Percentiles rank a stretch among this genome's conserved stretches.
Conservation (phyloP, 1,140 invertebrate genomes). For the Cataglyphis hispanica region DNA sequence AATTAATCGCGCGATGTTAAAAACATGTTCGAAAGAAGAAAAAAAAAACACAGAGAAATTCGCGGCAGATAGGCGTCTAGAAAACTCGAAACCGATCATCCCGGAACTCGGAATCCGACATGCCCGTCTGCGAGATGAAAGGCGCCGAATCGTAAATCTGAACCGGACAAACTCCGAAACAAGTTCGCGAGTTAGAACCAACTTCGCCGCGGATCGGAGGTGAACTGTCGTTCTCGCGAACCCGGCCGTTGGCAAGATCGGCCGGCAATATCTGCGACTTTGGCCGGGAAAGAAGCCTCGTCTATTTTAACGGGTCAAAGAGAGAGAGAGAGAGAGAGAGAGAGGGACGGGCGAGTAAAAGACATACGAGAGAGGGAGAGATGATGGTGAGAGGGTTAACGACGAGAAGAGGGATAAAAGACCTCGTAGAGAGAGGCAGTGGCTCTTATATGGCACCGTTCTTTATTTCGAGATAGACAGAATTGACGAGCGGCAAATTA, state of each 20-base stretch:
- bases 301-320: constrained; percentile 83
- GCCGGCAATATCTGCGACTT: constrained; percentile 81
- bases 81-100: not conserved
- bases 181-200: constrained; percentile 64
- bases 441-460: constrained; percentile 39
- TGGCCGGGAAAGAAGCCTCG: constrained; percentile 81
- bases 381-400: constrained; percentile 65
- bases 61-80: not conserved
- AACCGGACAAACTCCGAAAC: constrained; percentile 34
- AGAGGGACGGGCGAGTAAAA: constrained; percentile 57
- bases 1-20: too few species aligned
- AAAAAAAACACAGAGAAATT: not conserved
- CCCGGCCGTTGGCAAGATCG: constrained; percentile 69
- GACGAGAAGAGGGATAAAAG: constrained; percentile 68
- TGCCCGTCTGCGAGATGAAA: constrained; percentile 9
- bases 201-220: constrained; percentile 77
- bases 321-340: constrained; percentile 51
- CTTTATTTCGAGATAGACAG: constrained; percentile 55
- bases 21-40: not conserved
- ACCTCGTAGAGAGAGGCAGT: constrained; percentile 41
- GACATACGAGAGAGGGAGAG: constrained; percentile 35
- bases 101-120: not conserved
- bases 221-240: constrained; percentile 76
- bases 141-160: constrained; percentile 45
- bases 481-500: constrained; percentile 62